These are phyloP conservation scores for Ormyrus labotus DNA, from an alignment of 2,888 invertebrate species.

Conservation along the genomic window DNA sequence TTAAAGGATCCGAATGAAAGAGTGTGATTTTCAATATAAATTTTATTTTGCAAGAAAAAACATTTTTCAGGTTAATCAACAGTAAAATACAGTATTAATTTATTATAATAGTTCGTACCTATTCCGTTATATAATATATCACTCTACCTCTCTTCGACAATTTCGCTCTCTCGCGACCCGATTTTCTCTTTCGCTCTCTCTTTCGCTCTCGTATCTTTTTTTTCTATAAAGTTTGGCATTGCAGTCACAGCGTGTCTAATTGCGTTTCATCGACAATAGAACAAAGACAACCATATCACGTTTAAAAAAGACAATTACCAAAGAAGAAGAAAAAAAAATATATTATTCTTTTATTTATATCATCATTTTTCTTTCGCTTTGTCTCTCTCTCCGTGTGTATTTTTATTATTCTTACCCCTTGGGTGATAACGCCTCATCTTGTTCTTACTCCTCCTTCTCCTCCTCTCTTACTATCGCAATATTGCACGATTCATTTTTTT, in stretches of 20 bases:
- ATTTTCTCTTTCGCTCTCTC: not conserved
- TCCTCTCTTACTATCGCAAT: conserved; percentile 69
- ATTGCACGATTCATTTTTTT: conserved; percentile 71
- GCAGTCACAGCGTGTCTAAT: conserved; percentile 57
- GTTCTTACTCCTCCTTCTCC: conserved; percentile 60
- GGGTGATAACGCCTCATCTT: conserved; percentile 46
- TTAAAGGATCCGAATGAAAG: conserved; percentile 51
- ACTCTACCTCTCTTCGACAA: conserved; percentile 45
- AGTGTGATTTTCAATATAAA: conserved; percentile 54
- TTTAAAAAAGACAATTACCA: conserved; percentile 45
- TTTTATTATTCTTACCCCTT: conserved; percentile 2
- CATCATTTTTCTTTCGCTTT: conserved; percentile 58
- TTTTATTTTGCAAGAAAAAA: conserved; percentile 59
- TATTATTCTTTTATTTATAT: conserved; percentile 44
- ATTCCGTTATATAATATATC: conserved; percentile 56
- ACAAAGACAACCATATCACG: conserved; percentile 54
- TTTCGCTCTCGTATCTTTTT: conserved; percentile 5
- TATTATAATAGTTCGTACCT: conserved; percentile 57
- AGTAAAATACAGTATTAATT: conserved; percentile 58
- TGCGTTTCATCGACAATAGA: conserved; percentile 54
- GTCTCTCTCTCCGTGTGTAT: conserved; percentile 1
- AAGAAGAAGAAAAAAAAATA: conserved; percentile 42
- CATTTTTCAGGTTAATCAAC: conserved; percentile 59
- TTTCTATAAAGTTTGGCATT: conserved; percentile 56
- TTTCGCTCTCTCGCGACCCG: conserved; percentile 17